These are phyloP conservation scores for Sturmia bella DNA, from an alignment of 2,888 invertebrate genomes.

Conservation along the genomic window DNA sequence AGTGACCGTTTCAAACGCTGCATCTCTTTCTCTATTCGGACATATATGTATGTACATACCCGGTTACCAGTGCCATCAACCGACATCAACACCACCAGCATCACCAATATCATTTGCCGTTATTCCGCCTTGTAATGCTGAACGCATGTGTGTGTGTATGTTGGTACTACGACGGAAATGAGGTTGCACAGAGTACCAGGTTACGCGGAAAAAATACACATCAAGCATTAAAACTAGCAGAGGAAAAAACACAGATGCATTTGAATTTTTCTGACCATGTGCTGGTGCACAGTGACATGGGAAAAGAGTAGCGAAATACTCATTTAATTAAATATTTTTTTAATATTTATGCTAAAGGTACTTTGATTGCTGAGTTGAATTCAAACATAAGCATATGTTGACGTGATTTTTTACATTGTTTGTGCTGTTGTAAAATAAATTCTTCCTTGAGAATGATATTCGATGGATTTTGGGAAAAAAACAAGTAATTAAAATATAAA, in stretches of 20 bases:
- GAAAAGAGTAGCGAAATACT: neutral
- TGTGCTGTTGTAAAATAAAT: too few species aligned
- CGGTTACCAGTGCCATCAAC: conserved; percentile 26
- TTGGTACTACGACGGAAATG: conserved; percentile 68
- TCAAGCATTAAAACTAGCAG: conserved; percentile 11
- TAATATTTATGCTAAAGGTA: too few species aligned
- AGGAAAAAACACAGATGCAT: conserved; percentile 20
- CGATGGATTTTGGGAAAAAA: too few species aligned
- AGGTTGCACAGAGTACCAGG: conserved; percentile 69
- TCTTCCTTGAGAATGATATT: too few species aligned
- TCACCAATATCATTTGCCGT: conserved; percentile 52
- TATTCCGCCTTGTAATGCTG: conserved; percentile 61
- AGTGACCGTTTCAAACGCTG: conserved; percentile 60
- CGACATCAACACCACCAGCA: conserved; percentile 57
- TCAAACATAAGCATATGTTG: too few species aligned
- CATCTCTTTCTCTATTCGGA: conserved; percentile 15
- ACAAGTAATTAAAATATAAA: too few species aligned
- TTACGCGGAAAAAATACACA: conserved; percentile 56
- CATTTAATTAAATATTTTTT: neutral
- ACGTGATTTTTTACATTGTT: too few species aligned
- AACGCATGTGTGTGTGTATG: conserved; percentile 52
- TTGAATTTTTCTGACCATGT: conserved; percentile 61
- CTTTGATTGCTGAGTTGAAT: too few species aligned
- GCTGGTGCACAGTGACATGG: conserved; percentile 23
- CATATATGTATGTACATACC: neutral